Base-by-base conservation (phyloP, 2,888 invertebrate species). In the Aethes cnicana region DNA sequence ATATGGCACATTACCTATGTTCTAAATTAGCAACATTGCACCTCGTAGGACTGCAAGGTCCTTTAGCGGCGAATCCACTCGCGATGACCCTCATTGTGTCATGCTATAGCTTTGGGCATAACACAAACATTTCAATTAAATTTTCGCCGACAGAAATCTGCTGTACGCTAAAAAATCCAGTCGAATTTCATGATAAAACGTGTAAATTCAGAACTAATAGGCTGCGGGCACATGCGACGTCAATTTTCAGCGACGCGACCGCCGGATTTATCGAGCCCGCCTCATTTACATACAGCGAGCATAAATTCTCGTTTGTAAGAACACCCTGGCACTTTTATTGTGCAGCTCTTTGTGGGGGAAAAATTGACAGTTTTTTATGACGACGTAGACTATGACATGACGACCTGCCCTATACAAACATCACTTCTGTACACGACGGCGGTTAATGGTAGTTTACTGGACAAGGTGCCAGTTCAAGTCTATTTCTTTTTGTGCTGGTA, bases 231-330 rank as follows among this genome's bases (percentile, higher is more conserved):
- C 43, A 47, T 37, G 33, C 44, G 35, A 44, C 44, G 54, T 58
- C 56, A 54, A 56, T 58, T 58, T 54, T 56, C 48, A 48, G 52
- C 28, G 42, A 69, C 66, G 68, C 71, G 72, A 74, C 69, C 74
- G 74, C 68, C 78, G 43, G 48, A 47, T 55, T 55, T 58, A 54
- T 54, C 53, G 46, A 72, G 76, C 75, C 70, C 69, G 65, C 73
- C 71, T 79, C 76, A 89, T 89, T 89, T 86, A 75, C 89, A 89
- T 88, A 83, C 70, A 73, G 68, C 64, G 77, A 75, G 78, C 85
- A 85, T 89, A 87, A 88, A 88, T 89, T 84, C 87, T 87, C 84
- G 87, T 88, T 88, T 87, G 87, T 84, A 88, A 83, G 86, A 84
- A 84, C 84, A 77, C 74, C 74, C 77, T 85, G 84, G 83, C 86